These are phyloP conservation scores for Lamprotornis superbus DNA, from an alignment of 2,113 vertebrate species.

Conservation along the genomic window DNA sequence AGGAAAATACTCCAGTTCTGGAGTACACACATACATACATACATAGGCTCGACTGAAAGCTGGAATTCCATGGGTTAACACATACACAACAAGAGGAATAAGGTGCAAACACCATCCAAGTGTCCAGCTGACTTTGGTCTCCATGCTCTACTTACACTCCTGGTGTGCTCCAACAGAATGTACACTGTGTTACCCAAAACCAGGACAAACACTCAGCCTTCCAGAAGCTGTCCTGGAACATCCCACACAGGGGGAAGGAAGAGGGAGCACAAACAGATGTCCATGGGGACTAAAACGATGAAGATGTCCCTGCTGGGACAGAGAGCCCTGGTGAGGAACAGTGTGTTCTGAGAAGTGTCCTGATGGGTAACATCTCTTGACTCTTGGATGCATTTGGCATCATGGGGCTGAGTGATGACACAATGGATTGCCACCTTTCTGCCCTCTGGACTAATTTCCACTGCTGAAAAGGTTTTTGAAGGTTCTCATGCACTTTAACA, in stretches of 20 bases:
- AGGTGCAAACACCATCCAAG: neutral
- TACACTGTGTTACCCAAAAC: neutral
- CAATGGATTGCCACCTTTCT: neutral
- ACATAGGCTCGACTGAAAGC: neutral
- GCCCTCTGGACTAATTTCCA: neutral
- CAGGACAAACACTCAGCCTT: neutral
- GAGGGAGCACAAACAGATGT: neutral
- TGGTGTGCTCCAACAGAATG: neutral
- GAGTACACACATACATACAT: no score
- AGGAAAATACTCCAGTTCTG: neutral
- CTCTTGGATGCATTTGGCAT: neutral
- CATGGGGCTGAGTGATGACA: neutral
- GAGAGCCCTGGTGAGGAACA: neutral
- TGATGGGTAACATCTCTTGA: neutral
- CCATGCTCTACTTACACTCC: neutral
- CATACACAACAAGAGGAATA: neutral
- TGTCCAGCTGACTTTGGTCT: neutral
- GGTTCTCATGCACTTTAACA: neutral
- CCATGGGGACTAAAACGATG: neutral
- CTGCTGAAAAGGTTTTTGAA: neutral
- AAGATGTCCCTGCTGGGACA: neutral
- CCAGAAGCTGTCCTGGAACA: neutral
- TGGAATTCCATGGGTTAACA: neutral
- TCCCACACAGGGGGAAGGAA: neutral
- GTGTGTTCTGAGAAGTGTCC: neutral